Evolutionary conservation across 2,113 vertebrate genomes (phyloP), one percentile per base, ranked within the genome.

Genomic region (Osmerus mordax): DNA sequence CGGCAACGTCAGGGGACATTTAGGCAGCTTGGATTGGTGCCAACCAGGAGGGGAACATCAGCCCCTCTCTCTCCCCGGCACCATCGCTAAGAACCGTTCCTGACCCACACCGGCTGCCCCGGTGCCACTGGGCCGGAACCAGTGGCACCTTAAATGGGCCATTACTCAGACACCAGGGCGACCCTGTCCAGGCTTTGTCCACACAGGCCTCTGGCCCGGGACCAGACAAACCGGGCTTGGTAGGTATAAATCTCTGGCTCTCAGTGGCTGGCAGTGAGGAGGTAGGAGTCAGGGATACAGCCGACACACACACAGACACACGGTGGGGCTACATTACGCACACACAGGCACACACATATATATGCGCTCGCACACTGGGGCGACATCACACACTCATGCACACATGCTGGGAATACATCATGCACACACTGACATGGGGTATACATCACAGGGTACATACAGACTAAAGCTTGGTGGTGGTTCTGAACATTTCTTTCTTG

Each of bases 181-280:
- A n/a, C 74, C 29, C 70, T 74, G 64, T 79, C 78, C 77, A 19
- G 3, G 70, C 64, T 69, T 60, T 5, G 55, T 60, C 58, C 63
- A 60, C 65, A 67, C 71, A 47, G 68, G 66, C 77, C 74, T 56
- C 69, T 84, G 72, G 72, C 81, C 68, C 56, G 7, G 52, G 28
- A 60, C 32, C 69, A 21, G 21, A 64, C 64, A 65, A 70, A 69
- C 68, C 69, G 69, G 67, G 70, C 76, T 80, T 71, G 66, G 73
- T 65, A 71, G 64, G 69, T 16, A 67, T 55, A 64, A 73, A 19
- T 76, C 72, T 76, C 66, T 80, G 74, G 75, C 72, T 65, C 52
- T 47, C 61, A 6, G 60, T 68, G 51, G 23, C 78, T 85, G 80
- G 73, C 74, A 67, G 79, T 2, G 41, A 32, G 72, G 67, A 62